These are phyloP conservation scores for Vulpes ferrilata DNA, from an alignment of 2,113 vertebrate species.

Conservation along the genomic window DNA sequence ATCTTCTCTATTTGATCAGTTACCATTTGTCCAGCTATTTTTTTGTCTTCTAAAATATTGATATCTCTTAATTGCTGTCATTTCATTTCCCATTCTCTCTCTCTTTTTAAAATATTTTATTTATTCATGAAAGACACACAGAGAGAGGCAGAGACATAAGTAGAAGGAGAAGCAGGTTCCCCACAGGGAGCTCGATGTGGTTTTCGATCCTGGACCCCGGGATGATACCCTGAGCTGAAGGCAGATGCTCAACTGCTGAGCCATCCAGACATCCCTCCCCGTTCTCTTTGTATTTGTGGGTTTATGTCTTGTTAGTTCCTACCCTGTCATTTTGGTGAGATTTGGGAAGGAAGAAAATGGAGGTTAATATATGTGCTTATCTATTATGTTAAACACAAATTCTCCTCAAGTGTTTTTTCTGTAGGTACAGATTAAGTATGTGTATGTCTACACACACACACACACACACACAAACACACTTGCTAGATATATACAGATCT, in stretches of 20 bases:
- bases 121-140: too few species aligned
- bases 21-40: background rate
- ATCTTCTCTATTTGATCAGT: background rate
- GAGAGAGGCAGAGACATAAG: too few species aligned
- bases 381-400: background rate
- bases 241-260: too few species aligned
- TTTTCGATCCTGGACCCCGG: too few species aligned
- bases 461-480: background rate
- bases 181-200: too few species aligned
- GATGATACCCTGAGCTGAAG: too few species aligned
- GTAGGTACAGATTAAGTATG: background rate
- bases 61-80: background rate
- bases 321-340: background rate
- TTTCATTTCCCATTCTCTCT: background rate
- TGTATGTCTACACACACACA: background rate
- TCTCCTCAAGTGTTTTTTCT: background rate
- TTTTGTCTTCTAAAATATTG: background rate
- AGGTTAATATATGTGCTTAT: background rate
- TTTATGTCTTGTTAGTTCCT: conserved; percentile 3
- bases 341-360: background rate
- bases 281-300: background rate
- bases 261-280: too few species aligned
- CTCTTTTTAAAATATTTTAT: too few species aligned
- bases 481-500: background rate
- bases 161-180: too few species aligned